Base-by-base conservation (phyloP, 2,113 vertebrate genomes). In the Trachemys scripta region DNA sequence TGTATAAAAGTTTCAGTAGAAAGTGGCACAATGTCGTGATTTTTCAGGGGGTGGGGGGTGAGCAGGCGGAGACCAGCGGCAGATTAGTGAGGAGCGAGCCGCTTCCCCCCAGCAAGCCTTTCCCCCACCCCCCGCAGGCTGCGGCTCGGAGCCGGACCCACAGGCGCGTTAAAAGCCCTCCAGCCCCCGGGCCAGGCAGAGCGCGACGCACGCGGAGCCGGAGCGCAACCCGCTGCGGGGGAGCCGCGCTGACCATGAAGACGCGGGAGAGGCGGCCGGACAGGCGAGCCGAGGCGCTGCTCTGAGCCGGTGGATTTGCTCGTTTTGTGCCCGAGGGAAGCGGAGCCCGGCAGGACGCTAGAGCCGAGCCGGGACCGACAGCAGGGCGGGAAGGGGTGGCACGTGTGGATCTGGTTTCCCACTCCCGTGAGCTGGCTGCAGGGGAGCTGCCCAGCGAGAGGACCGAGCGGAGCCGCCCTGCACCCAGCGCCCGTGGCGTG, bases 1-100 rank as follows among this genome's bases (percentile, higher is more conserved):
- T 95, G 98, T 99, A 99, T 98, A 99, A 99, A 99, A 99, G 98
- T 99, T 99, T 98, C 98, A 96, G 98, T 97, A 98, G 95, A 98
- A 98, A 97, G 98, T 98, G 98, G 97, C 98, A 98, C 97, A 98
- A 98, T 97, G 98, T 96, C 95, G 96, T 96, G 97, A 97, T 95
- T 96, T 96, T 96, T 95, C 91, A 90, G 94, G 88, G 92, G 42
- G 25, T 45, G 86, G 49, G 1, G 72, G 86, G 90, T 81, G 89
- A 92, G 89, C 91, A 94, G 95, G 90, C 92, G 96, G 80, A 93
- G 96, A 97, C 96, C 93, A 85, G 85, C 94, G 94, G 92, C 94
- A 93, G 97, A 96, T 92, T 88, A 94, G 42, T 90, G 91, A 98
- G 79, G 91, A 90, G 92, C 87, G 81, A 96, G 95, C 88, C 91